phyloP scores from a whole-genome alignment of 2,888 invertebrate genomes.

The Ichneumoninae sp. region DNA sequence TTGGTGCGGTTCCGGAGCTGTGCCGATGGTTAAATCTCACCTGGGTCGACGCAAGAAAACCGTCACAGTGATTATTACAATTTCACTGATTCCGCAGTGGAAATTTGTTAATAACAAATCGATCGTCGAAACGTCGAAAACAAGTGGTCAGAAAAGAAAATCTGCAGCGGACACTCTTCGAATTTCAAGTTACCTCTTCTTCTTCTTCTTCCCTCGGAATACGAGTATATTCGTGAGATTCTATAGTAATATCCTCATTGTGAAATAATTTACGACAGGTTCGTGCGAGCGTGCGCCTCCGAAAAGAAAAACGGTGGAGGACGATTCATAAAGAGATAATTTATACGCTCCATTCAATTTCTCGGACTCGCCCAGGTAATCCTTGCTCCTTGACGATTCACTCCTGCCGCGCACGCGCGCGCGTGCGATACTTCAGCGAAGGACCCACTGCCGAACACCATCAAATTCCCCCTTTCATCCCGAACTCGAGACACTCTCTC shows the following conservation, averaged over 20 bases:
- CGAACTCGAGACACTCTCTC: constrained; percentile 28
- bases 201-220: constrained; percentile 31
- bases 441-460: constrained; percentile 46
- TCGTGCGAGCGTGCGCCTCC: constrained; percentile 17
- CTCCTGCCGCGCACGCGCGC: constrained; percentile 25
- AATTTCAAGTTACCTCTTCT: constrained; percentile 28
- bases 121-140: neutral
- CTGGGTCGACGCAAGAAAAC: no score
- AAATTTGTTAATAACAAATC: neutral
- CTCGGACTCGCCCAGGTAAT: constrained; percentile 47
- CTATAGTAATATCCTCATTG: constrained; percentile 49
- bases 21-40: no score
- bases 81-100: constrained; percentile 18
- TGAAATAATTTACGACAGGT: constrained; percentile 74
- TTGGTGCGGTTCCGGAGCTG: no score
- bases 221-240: constrained; percentile 38
- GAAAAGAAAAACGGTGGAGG: constrained; percentile 59
- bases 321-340: constrained; percentile 77
- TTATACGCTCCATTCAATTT: constrained; percentile 72
- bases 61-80: neutral
- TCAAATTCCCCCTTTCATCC: constrained; percentile 49
- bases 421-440: constrained; percentile 68
- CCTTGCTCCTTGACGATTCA: constrained; percentile 41
- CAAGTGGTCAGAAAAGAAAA: constrained; percentile 37
- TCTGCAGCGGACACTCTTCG: constrained; percentile 63